Conservation (phyloP, 2,113 vertebrate species). For the Gobius niger region DNA sequence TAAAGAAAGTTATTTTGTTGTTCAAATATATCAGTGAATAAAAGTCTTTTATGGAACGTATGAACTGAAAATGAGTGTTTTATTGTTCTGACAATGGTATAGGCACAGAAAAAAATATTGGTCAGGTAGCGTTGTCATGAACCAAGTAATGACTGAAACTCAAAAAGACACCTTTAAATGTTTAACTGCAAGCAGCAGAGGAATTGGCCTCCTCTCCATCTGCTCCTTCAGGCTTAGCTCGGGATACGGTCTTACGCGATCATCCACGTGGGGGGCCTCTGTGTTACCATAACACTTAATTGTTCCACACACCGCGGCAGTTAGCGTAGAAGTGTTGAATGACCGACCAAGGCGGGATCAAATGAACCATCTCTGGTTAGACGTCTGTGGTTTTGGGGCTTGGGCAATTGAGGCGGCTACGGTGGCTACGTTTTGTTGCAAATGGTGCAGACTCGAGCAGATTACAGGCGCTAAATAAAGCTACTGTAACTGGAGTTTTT, state of each 20-base stretch:
- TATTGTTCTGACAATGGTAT: no score
- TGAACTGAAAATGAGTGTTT: no score
- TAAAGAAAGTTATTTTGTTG: no score
- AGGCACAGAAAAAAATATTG: no score
- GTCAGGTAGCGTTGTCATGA: no score
- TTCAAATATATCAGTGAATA: no score
- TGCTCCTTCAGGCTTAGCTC: no score
- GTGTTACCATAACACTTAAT: slow-evolving; percentile 46
- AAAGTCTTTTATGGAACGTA: no score
- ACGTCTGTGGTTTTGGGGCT: slow-evolving; percentile 45
- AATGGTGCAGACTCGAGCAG: slow-evolving; percentile 30
- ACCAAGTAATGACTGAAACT: no score
- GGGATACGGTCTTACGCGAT: not conserved
- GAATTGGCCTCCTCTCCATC: no score
- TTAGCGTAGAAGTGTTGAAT: slow-evolving; percentile 40
- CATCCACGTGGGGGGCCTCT: slow-evolving; percentile 44
- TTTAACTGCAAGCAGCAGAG: no score
- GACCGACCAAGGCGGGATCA: slow-evolving; percentile 44
- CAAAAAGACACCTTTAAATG: no score
- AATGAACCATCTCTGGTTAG: slow-evolving; percentile 37
- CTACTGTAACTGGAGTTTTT: slow-evolving; percentile 36
- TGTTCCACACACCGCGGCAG: slow-evolving; percentile 27
- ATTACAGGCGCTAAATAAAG: slow-evolving; percentile 61
- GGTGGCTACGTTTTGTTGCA: slow-evolving; percentile 9
- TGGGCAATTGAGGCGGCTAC: slow-evolving; percentile 27